Evolutionary conservation across 2,113 vertebrate species (phyloP).

Genomic region (Melanerpes aurifrons): DNA sequence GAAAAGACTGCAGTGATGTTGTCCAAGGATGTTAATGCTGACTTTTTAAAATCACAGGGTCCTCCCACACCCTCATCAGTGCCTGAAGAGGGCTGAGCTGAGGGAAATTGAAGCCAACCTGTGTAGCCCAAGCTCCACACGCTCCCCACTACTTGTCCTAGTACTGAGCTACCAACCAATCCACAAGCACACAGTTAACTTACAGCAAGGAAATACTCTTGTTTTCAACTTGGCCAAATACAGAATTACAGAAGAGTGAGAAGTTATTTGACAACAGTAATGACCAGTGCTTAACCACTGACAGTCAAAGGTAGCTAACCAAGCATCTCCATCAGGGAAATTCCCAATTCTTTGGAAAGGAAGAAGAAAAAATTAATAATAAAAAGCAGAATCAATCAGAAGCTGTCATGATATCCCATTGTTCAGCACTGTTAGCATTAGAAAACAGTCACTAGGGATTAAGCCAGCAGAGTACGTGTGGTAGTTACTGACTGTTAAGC

Average conservation of each 20-base stretch:
- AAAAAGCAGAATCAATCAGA: not conserved
- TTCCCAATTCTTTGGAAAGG: not conserved
- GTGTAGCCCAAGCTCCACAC: not conserved
- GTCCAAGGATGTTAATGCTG: not conserved
- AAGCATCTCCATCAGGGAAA: not conserved
- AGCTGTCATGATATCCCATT: conserved; percentile 40
- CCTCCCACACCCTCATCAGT: not conserved
- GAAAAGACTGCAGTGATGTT: not conserved
- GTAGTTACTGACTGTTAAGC: conserved; percentile 36
- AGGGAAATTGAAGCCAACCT: not conserved
- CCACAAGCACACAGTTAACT: not conserved
- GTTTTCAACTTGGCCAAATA: not conserved
- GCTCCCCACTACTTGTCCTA: not conserved
- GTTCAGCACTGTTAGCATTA: conserved; percentile 48
- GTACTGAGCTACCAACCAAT: not conserved
- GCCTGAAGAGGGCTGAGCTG: not conserved
- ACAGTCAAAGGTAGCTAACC: not conserved
- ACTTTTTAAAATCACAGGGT: not conserved
- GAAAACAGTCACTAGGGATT: conserved; percentile 46
- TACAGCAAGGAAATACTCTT: not conserved
- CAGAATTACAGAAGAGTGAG: not conserved
- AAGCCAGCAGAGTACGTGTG: not conserved
- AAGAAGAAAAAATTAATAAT: no score
- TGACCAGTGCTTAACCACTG: not conserved
- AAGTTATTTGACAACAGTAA: not conserved